Evolutionary conservation across 2,888 invertebrate species (phyloP).

Genomic region (Leptopilina drosophilae): DNA sequence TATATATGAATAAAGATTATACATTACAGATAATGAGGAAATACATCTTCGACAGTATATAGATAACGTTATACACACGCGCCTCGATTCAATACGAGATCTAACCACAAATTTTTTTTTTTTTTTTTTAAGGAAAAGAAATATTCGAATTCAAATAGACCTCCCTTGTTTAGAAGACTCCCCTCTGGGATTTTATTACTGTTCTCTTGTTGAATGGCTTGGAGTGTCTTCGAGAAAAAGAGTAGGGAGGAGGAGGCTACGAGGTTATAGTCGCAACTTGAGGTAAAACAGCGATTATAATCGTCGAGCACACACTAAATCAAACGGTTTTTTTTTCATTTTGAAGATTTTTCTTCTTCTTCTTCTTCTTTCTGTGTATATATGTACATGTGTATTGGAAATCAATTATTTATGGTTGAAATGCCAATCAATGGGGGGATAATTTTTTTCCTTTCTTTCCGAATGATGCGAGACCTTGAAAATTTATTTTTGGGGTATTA

Average conservation of each 20-base stretch:
- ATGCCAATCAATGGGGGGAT: neutral
- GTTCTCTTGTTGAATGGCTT: neutral
- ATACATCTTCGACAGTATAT: no score
- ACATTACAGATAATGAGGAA: no score
- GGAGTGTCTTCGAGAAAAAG: neutral
- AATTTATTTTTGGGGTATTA: no score
- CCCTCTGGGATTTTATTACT: conserved; percentile 34
- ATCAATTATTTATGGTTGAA: conserved; percentile 6
- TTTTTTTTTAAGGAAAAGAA: neutral
- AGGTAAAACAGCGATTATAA: conserved; percentile 4
- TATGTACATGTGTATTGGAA: neutral
- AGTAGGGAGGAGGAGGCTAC: no score
- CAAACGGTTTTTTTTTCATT: conserved; percentile 4
- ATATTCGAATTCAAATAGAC: conserved; percentile 9
- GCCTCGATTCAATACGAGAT: neutral
- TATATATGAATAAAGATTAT: no score
- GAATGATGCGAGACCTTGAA: no score
- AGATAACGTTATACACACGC: no score
- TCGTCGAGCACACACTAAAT: conserved; percentile 15
- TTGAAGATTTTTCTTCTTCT: no score
- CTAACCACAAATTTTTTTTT: neutral
- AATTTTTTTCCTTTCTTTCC: no score
- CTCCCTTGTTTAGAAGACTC: conserved; percentile 11
- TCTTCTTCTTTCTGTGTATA: no score
- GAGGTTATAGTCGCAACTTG: neutral